Evolutionary conservation across 2,797 vertebrate species (phyloP).

Genomic region (Rhodeus uyekii): DNA sequence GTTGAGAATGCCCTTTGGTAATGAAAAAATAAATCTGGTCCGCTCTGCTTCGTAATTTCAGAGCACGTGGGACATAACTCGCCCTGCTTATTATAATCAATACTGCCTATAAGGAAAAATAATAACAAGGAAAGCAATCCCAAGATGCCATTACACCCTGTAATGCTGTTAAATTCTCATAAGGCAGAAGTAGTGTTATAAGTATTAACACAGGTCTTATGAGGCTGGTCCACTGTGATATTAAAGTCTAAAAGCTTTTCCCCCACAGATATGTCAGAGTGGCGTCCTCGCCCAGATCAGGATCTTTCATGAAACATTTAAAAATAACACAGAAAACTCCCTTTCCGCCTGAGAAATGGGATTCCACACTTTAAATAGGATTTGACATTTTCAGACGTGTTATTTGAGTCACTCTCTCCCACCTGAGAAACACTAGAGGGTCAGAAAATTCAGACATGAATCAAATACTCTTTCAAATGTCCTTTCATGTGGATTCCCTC

Average conservation of each 20-base stretch:
- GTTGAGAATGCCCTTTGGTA: slow-evolving; percentile 31
- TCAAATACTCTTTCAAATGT: slow-evolving; percentile 2
- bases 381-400: slow-evolving; percentile 17
- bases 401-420: slow-evolving; percentile 13
- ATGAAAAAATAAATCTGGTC: slow-evolving; percentile 39
- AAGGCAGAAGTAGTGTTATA: slow-evolving; percentile 42
- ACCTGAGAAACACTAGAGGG: slow-evolving; percentile 38
- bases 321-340: slow-evolving; percentile 27
- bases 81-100: slow-evolving; percentile 50
- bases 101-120: slow-evolving; percentile 46
- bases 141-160: slow-evolving; percentile 33
- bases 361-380: slow-evolving; percentile 39
- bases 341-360: slow-evolving; percentile 7
- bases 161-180: slow-evolving; percentile 41
- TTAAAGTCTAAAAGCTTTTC: slow-evolving; percentile 24
- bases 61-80: slow-evolving; percentile 38
- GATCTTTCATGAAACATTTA: slow-evolving; percentile 36
- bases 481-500: background rate
- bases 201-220: slow-evolving; percentile 36
- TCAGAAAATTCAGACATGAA: slow-evolving; percentile 20
- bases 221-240: slow-evolving; percentile 27
- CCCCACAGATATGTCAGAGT: slow-evolving; percentile 2
- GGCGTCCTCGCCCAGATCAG: background rate
- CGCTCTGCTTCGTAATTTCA: slow-evolving; percentile 33
- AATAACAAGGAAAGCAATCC: slow-evolving; percentile 35